Evolutionary conservation across 2,113 vertebrate species (phyloP), one percentile per base, ranked within the genome.

Genomic region (Oreochromis tanganicae): DNA sequence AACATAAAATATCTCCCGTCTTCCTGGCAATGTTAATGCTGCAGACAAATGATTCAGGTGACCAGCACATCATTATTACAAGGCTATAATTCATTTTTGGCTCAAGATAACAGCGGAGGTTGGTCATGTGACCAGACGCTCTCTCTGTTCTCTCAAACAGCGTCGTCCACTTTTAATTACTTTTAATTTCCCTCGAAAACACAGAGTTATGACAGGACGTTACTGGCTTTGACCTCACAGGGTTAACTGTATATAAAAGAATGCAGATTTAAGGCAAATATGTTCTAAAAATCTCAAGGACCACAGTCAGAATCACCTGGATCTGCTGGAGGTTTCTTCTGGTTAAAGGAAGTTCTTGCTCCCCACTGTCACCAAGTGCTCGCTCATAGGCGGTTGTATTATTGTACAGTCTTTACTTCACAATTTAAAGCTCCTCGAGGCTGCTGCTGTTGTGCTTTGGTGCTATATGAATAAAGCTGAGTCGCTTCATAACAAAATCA

Each of bases 321-420:
- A 10, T 34, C 57, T 2, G 29, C 56, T 9, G 2, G 4, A 9
- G 50, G 50, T 19, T 19, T 52, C 48, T 19, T 19, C 48, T 3
- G 4, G 56, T 61, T 61, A 61, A 61, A 61, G 29, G 29, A 19
- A 34, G 29, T 11, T 34, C 9, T 63, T 19, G 3, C 57, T 3
- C 16, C 10, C 57, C 10, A 16, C 57, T 61, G 57, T 34, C 57
- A 61, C 57, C 3, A 4, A 10, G 57, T 0, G 7, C 27, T 59
- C 7, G 5, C 57, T 32, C 57, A 32, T 0, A 17, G 27, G 57
- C 0, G 14, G 7, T 9, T 32, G 27, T 0, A 32, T 0, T 17
- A 5, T 59, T 38, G 36, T 36, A 36, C 7, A 3, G 7, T 38
- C 36, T 38, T 38, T 38, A 38, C 34, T 36, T 36, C 3, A 36